phyloP scores from a whole-genome alignment of 2,113 vertebrate species.

The Ondatra zibethicus region DNA sequence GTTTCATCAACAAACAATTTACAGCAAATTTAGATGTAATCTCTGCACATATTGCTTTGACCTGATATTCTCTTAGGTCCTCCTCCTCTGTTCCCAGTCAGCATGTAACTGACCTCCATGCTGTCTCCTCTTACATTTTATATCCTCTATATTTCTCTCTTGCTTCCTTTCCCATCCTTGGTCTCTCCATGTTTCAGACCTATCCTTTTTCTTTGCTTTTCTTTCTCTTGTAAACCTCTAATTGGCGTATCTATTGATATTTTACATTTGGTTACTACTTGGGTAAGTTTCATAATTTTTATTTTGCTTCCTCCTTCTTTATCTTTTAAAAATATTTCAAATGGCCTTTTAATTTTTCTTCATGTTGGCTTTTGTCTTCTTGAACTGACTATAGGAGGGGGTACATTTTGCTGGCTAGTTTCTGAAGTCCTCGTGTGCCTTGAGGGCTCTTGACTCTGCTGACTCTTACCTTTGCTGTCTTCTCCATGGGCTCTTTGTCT shows the following conservation, averaged over 20 bases:
- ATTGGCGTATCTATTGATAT: background rate
- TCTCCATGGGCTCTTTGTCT: background rate
- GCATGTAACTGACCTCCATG: no score
- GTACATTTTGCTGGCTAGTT: background rate
- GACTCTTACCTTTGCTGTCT: background rate
- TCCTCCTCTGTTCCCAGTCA: no score
- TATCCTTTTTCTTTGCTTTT: background rate
- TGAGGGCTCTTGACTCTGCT: background rate
- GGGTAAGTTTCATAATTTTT: slow-evolving; percentile 3
- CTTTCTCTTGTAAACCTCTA: background rate
- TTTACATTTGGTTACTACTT: background rate
- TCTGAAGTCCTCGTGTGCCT: background rate
- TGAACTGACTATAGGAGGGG: background rate
- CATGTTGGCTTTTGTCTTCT: background rate
- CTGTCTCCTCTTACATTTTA: background rate
- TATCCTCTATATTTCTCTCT: background rate
- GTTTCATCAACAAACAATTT: no score
- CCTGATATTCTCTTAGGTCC: no score
- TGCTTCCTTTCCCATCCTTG: background rate
- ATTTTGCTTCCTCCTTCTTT: background rate
- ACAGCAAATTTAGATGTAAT: no score
- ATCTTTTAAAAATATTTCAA: background rate
- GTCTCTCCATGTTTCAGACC: background rate
- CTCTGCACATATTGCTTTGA: no score
- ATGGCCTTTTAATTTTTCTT: background rate